Percentiles rank a stretch among this genome's conserved stretches.
phyloP scores from a whole-genome alignment of 2,113 vertebrate genomes.

The Plecotus auritus region DNA sequence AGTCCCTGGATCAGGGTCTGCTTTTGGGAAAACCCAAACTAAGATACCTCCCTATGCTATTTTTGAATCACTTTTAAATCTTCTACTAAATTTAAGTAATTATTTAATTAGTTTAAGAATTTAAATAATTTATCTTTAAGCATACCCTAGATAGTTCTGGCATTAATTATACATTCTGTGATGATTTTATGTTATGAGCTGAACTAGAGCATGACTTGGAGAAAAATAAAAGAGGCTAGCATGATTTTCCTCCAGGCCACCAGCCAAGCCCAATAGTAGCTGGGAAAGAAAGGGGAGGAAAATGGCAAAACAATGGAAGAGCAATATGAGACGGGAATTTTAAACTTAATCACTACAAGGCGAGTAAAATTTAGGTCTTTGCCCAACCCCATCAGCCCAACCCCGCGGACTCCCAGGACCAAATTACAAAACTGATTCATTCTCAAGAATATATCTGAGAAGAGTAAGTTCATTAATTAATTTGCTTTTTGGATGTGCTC shows the following conservation, averaged over 20 bases:
- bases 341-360: neutral
- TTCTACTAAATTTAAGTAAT: neutral
- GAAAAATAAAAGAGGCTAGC: neutral
- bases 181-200: conserved; percentile 35
- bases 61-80: conserved; percentile 25
- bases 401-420: neutral
- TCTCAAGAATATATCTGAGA: conserved; percentile 8
- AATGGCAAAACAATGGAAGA: neutral
- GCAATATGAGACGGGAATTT: neutral
- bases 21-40: neutral
- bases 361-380: neutral
- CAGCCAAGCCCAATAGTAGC: neutral
- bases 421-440: conserved; percentile 7
- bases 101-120: neutral
- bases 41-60: neutral
- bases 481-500: neutral
- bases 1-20: neutral
- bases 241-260: neutral
- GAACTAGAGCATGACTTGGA: neutral
- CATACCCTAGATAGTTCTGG: neutral
- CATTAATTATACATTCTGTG: conserved; percentile 7
- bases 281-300: neutral
- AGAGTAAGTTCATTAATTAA: neutral
- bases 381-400: neutral
- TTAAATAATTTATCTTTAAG: conserved; percentile 24